Percentiles rank a stretch among this genome's conserved stretches.
Evolutionary conservation across 2,113 vertebrate species (phyloP).

Genomic region (Sorex araneus): DNA sequence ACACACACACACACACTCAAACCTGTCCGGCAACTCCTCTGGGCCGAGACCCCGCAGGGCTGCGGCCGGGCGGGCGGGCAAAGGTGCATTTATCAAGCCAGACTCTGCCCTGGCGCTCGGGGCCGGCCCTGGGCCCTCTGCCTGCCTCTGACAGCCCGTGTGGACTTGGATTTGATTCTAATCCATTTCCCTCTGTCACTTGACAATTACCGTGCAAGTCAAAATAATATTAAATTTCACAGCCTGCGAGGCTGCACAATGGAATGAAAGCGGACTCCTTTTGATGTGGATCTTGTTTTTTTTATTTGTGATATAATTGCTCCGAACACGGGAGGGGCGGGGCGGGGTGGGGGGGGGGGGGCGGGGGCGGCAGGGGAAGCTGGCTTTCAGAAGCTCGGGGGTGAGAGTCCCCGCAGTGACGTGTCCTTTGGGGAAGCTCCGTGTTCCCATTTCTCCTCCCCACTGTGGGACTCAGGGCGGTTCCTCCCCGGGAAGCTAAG

Average conservation of each 20-base stretch:
- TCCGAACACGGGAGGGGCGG: constrained; percentile 78
- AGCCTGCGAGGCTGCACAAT: constrained; percentile 85
- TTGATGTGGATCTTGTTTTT: constrained; percentile 87
- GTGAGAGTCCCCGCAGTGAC: no score
- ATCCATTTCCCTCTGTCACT: constrained; percentile 87
- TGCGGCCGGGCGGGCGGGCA: background rate
- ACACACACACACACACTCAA: constrained; percentile 42
- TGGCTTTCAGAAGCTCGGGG: constrained; percentile 12
- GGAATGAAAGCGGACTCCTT: constrained; percentile 88
- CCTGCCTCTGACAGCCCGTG: background rate
- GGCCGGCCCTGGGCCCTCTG: no score
- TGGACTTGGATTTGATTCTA: constrained; percentile 83
- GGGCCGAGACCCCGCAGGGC: constrained; percentile 66
- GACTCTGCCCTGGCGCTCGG: no score
- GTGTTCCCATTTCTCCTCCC: no score
- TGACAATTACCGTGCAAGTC: constrained; percentile 87
- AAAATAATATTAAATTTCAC: constrained; percentile 90
- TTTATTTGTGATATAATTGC: constrained; percentile 84
- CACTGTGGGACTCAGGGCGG: no score
- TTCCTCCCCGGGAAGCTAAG: no score
- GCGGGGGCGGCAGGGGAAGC: background rate
- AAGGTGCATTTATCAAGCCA: background rate
- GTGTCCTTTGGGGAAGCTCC: no score
- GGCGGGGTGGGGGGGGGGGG: background rate
- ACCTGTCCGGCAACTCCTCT: constrained; percentile 84